phyloP scores from a whole-genome alignment of 2,113 vertebrate species.

The Panthera leo region DNA sequence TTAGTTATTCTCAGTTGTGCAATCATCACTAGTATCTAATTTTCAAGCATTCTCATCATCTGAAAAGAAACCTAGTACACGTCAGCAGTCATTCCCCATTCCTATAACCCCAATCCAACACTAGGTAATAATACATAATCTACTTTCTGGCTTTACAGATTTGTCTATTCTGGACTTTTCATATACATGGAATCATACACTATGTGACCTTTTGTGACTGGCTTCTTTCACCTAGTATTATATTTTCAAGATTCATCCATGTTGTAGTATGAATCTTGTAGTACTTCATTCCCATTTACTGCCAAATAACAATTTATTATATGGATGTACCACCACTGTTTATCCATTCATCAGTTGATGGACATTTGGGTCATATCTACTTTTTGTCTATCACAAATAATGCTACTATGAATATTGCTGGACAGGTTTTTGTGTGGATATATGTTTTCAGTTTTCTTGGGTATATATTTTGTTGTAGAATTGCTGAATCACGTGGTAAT shows the following conservation, averaged over 20 bases:
- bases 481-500: not conserved
- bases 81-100: not conserved
- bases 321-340: not conserved
- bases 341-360: not conserved
- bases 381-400: not conserved
- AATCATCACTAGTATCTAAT: not conserved
- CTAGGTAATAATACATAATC: not conserved
- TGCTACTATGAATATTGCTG: not conserved
- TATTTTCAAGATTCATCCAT: not conserved
- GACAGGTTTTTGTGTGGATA: not conserved
- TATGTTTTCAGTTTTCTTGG: not conserved
- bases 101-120: not conserved
- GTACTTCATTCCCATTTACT: slow-evolving; percentile 1
- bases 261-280: not conserved
- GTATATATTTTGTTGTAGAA: not conserved
- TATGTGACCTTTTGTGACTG: not conserved
- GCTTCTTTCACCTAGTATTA: not conserved
- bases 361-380: not conserved
- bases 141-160: not conserved
- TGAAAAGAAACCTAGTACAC: not conserved
- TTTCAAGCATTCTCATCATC: not conserved
- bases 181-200: not conserved
- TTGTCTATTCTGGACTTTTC: not conserved
- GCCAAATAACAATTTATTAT: not conserved
- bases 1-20: not conserved